Percentiles rank a stretch among this genome's conserved stretches.
phyloP scores from a whole-genome alignment of 2,113 vertebrate genomes.

The Forbesichthys agassizii region DNA sequence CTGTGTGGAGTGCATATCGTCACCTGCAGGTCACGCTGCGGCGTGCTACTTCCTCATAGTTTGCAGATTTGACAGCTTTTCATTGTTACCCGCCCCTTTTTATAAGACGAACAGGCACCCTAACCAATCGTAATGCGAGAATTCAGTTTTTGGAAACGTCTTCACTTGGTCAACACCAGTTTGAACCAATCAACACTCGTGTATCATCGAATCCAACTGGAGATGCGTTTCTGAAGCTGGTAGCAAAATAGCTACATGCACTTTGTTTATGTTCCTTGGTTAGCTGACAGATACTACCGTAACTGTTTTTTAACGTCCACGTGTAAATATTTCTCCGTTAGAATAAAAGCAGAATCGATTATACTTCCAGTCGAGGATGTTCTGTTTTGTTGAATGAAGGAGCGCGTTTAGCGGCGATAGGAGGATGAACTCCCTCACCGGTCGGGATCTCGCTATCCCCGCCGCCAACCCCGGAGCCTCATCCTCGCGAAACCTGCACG shows the following conservation, averaged over 20 bases:
- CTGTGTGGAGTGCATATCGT: background rate
- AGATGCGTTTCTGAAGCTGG: constrained; percentile 70
- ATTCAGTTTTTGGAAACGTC: accelerated
- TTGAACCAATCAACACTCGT: constrained; percentile 52
- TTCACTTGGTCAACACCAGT: constrained; percentile 13
- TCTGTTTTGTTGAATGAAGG: constrained; percentile 71
- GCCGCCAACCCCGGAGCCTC: constrained; percentile 78
- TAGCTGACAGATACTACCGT: constrained; percentile 55
- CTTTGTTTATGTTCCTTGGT: constrained; percentile 78
- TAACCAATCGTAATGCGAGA: constrained; percentile 31
- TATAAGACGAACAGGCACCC: constrained; percentile 23
- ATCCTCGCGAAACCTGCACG: constrained; percentile 85
- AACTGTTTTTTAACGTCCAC: background rate
- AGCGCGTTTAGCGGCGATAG: constrained; percentile 56
- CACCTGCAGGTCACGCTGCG: constrained; percentile 64
- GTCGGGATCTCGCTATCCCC: constrained; percentile 77
- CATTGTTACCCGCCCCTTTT: constrained; percentile 23
- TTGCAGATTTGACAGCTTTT: constrained; percentile 62
- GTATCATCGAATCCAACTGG: constrained; percentile 26
- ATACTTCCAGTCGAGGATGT: constrained; percentile 35
- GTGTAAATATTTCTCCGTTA: background rate
- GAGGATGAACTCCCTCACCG: constrained; percentile 85
- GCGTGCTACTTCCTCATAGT: constrained; percentile 69
- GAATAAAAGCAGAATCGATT: background rate
- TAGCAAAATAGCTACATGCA: constrained; percentile 52